Evolutionary conservation across 1,140 invertebrate genomes (phyloP).

Genomic region (Teleogryllus occipitalis): DNA sequence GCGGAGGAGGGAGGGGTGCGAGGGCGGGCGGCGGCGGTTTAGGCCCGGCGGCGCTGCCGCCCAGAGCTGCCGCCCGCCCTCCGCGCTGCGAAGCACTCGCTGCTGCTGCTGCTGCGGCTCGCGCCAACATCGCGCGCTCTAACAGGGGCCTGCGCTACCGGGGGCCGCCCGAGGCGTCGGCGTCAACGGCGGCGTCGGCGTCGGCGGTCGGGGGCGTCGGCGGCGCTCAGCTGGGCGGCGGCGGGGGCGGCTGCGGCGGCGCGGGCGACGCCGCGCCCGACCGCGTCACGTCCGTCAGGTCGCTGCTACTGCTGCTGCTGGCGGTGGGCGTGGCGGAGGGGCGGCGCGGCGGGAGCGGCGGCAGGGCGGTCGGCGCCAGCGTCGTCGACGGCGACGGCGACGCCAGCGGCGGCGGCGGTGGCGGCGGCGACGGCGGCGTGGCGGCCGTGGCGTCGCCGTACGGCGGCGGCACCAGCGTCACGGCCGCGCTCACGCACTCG

Average conservation of each 20-base stretch:
- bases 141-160: not conserved
- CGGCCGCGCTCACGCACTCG: slow-evolving; percentile 18
- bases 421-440: not conserved
- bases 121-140: no score
- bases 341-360: not conserved
- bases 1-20: no score
- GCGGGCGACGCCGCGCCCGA: not conserved
- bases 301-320: not conserved
- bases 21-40: not conserved
- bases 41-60: not conserved
- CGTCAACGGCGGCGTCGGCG: no score
- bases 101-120: no score
- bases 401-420: not conserved
- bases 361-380: slow-evolving; percentile 16
- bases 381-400: not conserved
- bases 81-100: no score
- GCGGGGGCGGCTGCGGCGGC: no score
- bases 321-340: not conserved
- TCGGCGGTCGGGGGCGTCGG: not conserved
- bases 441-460: slow-evolving; percentile 15
- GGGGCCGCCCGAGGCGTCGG: no score
- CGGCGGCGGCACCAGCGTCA: slow-evolving; percentile 22
- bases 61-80: not conserved
- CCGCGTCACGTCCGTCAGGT: not conserved
- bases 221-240: not conserved